Conservation (phyloP, 2,113 vertebrate species). For the Lycocorax pyrrhopterus region DNA sequence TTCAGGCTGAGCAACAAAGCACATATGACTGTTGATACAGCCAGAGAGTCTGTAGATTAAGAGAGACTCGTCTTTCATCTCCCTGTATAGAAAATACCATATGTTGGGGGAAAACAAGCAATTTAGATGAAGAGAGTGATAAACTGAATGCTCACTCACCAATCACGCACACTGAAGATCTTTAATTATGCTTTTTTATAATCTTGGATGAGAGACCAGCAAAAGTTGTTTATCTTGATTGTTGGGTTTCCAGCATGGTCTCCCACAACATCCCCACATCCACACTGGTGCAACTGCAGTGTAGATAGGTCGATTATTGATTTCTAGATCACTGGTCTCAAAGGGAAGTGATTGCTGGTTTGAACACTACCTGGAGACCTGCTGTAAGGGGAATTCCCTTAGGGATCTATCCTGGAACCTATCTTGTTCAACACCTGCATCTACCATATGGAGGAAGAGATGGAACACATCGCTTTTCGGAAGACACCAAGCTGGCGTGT, state of each 20-base stretch:
- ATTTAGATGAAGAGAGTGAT: background rate
- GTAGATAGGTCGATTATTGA: background rate
- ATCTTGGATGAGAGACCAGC: background rate
- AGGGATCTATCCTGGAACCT: background rate
- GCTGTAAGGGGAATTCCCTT: background rate
- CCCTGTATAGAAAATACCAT: constrained; percentile 35
- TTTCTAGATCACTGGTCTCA: background rate
- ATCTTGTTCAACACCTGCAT: background rate
- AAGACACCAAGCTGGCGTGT: background rate
- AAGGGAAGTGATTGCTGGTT: background rate
- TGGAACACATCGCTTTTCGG: background rate
- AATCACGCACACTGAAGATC: background rate
- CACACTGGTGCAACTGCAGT: background rate
- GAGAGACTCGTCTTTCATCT: background rate
- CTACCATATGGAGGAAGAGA: background rate
- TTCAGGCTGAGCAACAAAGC: constrained; percentile 15
- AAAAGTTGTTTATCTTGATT: background rate
- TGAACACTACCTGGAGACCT: background rate
- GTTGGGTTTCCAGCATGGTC: background rate
- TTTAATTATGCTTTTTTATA: background rate
- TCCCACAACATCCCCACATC: background rate
- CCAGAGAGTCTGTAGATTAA: background rate
- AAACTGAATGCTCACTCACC: constrained; percentile 6
- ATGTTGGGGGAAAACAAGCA: constrained; percentile 22
- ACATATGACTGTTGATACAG: constrained; percentile 1